A percentile compares a stretch with the other conserved stretches of the same genome.
Conservation (phyloP, 64 coral and sea anemone species). For the Pocillopora damicornis region DNA sequence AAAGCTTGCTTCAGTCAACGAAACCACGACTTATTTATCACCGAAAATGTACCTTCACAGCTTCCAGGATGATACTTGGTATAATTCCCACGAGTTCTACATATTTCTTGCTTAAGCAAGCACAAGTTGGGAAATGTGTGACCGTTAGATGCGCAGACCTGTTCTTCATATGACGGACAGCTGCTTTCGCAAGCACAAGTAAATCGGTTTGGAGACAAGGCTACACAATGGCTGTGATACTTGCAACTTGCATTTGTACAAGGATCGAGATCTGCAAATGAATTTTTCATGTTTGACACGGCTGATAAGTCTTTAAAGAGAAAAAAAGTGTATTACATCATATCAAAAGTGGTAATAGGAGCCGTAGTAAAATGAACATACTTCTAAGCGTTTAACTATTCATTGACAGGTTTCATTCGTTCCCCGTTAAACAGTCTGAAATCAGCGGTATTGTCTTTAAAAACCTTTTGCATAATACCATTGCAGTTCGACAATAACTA, state of each 20-base stretch:
- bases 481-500: too few relatives aligned
- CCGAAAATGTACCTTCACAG: conserved; percentile 37
- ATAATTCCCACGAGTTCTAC: conserved; percentile 28
- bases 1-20: too few relatives aligned
- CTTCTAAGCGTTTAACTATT: too few relatives aligned
- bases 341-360: too few relatives aligned
- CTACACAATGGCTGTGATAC: conserved; percentile 35
- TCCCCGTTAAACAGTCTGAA: too few relatives aligned
- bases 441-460: too few relatives aligned
- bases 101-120: conserved; percentile 47
- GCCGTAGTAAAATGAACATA: too few relatives aligned
- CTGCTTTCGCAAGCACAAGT: conserved; percentile 33
- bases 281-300: not conserved
- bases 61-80: conserved; percentile 34
- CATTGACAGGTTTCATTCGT: too few relatives aligned
- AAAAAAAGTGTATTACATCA: not conserved
- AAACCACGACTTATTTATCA: too few relatives aligned
- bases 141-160: conserved; percentile 39
- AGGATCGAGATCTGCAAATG: conserved; percentile 27
- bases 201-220: conserved; percentile 17
- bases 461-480: too few relatives aligned
- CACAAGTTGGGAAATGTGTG: conserved; percentile 43
- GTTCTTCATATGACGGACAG: conserved; percentile 44
- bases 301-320: too few relatives aligned
- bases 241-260: conserved; percentile 39